Percentiles rank a stretch among this genome's conserved stretches.
Evolutionary conservation across 2,113 vertebrate species (phyloP).

Genomic region (Oryzias javanicus): DNA sequence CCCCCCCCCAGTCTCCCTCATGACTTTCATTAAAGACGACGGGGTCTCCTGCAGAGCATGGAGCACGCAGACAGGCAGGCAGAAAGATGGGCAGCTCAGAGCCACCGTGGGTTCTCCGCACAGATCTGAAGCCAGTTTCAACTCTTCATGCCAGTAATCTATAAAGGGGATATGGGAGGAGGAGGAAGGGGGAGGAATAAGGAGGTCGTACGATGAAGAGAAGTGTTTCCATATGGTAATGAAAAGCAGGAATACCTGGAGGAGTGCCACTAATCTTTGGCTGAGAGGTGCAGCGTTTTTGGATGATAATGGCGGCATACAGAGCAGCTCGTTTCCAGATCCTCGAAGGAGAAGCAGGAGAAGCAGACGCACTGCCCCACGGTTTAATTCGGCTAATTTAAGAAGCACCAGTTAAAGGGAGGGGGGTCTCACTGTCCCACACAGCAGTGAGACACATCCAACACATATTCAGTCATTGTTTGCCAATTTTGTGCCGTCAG

Average conservation of each 20-base stretch:
- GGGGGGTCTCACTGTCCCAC: too few species aligned
- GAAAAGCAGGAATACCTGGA: constrained; percentile 71
- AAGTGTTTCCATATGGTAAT: constrained; percentile 74
- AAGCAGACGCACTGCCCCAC: neutral
- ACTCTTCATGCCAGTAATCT: constrained; percentile 69
- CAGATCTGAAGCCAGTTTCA: constrained; percentile 75
- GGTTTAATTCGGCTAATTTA: too few species aligned
- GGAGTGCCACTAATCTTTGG: constrained; percentile 70
- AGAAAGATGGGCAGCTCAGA: constrained; percentile 46
- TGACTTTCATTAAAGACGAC: constrained; percentile 56
- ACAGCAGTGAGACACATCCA: too few species aligned
- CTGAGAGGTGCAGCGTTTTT: constrained; percentile 63
- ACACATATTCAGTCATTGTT: too few species aligned
- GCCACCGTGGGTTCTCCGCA: constrained; percentile 36
- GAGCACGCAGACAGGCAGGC: constrained; percentile 35
- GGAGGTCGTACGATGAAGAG: constrained; percentile 52
- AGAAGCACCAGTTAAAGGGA: too few species aligned
- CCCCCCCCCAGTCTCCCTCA: constrained; percentile 37
- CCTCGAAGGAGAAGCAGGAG: neutral
- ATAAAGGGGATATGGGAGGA: constrained; percentile 48
- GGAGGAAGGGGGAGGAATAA: constrained; percentile 24
- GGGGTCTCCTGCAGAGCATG: constrained; percentile 47
- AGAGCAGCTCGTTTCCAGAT: neutral
- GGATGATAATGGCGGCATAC: constrained; percentile 41
- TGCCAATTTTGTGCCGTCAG: too few species aligned